Evolutionary conservation across 2,888 invertebrate species (phyloP).

Genomic region (Iphiclides podalirius): DNA sequence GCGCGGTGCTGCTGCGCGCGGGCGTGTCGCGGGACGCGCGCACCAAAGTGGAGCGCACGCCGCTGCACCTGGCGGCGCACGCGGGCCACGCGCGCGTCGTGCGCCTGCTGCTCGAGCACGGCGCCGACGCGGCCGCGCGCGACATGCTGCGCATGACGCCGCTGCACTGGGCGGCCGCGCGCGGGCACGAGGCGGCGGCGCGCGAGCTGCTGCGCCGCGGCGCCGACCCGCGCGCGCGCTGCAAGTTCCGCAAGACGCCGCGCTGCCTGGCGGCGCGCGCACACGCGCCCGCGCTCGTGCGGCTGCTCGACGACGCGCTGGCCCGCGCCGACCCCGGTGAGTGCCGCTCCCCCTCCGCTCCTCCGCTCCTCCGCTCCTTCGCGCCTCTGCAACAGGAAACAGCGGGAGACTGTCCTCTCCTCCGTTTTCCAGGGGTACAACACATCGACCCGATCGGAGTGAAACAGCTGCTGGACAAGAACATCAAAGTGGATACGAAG

Average conservation of each 20-base stretch:
- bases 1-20: constrained; percentile 89
- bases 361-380: too few species aligned
- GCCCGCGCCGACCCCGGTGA: constrained; percentile 33
- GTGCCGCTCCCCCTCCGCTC: too few species aligned
- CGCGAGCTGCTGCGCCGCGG: constrained; percentile 85
- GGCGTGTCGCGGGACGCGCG: constrained; percentile 93
- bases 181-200: constrained; percentile 83
- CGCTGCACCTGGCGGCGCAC: constrained; percentile 92
- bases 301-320: constrained; percentile 40
- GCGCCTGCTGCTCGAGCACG: constrained; percentile 81
- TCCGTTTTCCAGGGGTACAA: constrained; percentile 29
- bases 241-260: constrained; percentile 62
- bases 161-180: constrained; percentile 95
- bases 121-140: constrained; percentile 49
- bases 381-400: too few species aligned
- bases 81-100: constrained; percentile 90
- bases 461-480: constrained; percentile 28
- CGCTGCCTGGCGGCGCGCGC: constrained; percentile 38
- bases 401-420: too few species aligned
- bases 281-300: constrained; percentile 27
- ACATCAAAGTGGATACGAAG: constrained; percentile 27
- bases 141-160: constrained; percentile 86
- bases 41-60: constrained; percentile 95
- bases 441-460: constrained; percentile 28
- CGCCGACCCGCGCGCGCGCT: constrained; percentile 81